A percentile compares a stretch with the other conserved stretches of the same genome.
These are phyloP conservation scores for Xerus rutilus DNA, from an alignment of 2,797 vertebrate genomes.

Conservation along the genomic window DNA sequence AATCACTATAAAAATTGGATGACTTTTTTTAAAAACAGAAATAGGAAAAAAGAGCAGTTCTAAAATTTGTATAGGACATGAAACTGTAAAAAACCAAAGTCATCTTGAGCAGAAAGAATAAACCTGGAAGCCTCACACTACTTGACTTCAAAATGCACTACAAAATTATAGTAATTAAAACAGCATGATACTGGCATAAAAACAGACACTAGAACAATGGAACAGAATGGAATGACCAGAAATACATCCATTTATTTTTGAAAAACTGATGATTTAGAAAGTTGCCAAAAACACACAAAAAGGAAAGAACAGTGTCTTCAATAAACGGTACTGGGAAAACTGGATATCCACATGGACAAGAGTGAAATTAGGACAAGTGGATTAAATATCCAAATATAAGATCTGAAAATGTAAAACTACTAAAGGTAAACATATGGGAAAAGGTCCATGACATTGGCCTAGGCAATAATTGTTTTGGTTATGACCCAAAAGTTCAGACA, in stretches of 20 bases:
- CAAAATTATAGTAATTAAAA: not conserved
- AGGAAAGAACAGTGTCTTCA: not conserved
- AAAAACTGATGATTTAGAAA: not conserved
- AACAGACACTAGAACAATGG: not conserved
- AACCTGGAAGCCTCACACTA: not conserved
- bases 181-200: not conserved
- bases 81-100: not conserved
- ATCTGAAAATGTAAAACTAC: not conserved
- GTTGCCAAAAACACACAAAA: not conserved
- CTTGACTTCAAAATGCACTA: not conserved
- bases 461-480: not conserved
- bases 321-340: not conserved
- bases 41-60: not conserved
- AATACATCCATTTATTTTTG: not conserved
- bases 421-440: not conserved
- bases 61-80: not conserved
- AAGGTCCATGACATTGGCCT: not conserved
- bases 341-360: not conserved
- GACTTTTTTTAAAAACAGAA: not conserved
- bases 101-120: not conserved
- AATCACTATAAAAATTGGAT: not conserved
- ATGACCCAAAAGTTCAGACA: not conserved
- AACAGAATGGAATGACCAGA: not conserved
- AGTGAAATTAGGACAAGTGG: not conserved
- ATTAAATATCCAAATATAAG: not conserved